Evolutionary conservation across 2,797 vertebrate species (phyloP), one percentile per base, ranked within the genome.

Genomic region (Lutjanus argentimaculatus): DNA sequence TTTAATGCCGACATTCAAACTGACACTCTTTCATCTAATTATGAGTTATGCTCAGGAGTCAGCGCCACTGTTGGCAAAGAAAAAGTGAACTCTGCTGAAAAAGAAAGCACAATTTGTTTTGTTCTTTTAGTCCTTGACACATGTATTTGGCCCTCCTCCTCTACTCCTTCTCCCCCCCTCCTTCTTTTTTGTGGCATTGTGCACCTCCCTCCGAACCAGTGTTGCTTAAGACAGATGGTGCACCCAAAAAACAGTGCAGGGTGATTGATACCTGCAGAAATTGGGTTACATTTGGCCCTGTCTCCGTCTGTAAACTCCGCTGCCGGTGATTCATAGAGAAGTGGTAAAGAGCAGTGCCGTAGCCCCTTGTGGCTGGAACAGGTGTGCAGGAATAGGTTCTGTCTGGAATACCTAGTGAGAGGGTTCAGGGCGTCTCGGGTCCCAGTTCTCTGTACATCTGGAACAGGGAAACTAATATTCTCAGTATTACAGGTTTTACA

Each of bases 221-320:
- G 85, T 85, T 89, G 71, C 87, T 86, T 65, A 89, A 93, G 95
- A 95, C 94, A 94, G 94, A 95, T 96, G 95, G 93, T 89, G 84
- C 83, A 61, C 78, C 92, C 82, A 72, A 90, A 94, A 92, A 90
- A 83, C 73, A 59, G 86, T 42, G 80, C 79, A 76, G 69, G 75
- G 82, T 95, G 95, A 95, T 96, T 95, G 95, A 95, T 95, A 95
- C 92, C 91, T 94, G 90, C 92, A 93, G 91, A 94, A 96, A 95
- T 92, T 94, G 92, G 95, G 94, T 95, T 96, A 95, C 91, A 91
- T 95, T 94, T 94, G 92, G 91, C 89, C 89, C 89, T 83, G 90
- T 93, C 91, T 93, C 91, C 56, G 61, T 92, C 87, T 87, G 91
- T 93, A 94, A 95, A 94, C 89, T 90, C 88, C 79, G 62, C 72